Base-by-base conservation (phyloP, 2,888 invertebrate genomes). In the Eilema caniola region DNA sequence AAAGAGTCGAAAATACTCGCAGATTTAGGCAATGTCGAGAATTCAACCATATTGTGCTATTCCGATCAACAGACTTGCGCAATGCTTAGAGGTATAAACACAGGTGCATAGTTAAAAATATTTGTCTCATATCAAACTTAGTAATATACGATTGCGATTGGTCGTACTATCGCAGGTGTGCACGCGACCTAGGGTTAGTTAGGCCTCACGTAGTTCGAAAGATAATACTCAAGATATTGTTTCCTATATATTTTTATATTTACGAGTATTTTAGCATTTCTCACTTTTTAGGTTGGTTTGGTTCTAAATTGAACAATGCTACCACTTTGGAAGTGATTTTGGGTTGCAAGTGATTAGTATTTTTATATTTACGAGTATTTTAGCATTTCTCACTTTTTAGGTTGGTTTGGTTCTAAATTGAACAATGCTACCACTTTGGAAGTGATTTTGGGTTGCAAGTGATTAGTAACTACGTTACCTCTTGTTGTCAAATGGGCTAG, bases 221-320 rank as follows among this genome's bases (percentile, higher is more conserved):
- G 80, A 85, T 85, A 88, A 89, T 89, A 89, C 89, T 89, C 89
- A 92, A 73, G 83, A 80, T 83, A 85, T 85, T 80, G 88, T 90
- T 89, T 91, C 90, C 90, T 91, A 88, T 86, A 80, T 76, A 84
- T 82, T 84, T 83, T 84, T 84, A 84, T 84, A 82, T 82, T 70
- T 81, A 79, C 81, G 80, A 81, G 72, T 80, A 78, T 75, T 71
- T 76, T 80, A 82, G 83, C 76, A 81, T 81, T 59, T 83, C 69
- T 74, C 82, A 74, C 33, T 81, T 76, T 77, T 65, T 78, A 81
- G 69, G 71, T 76, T 70, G 60, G 53, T 74, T 73, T 79, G 81
- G 82, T 83, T 83, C 75, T 70, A 60, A 77, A 78, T 67, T 72
- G 23, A 4, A n/a, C n/a, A n/a, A n/a, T n/a, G n/a, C n/a, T n/a